Evolutionary conservation across 1,140 invertebrate genomes (phyloP).

Genomic region (Ditylenchus dipsaci): DNA sequence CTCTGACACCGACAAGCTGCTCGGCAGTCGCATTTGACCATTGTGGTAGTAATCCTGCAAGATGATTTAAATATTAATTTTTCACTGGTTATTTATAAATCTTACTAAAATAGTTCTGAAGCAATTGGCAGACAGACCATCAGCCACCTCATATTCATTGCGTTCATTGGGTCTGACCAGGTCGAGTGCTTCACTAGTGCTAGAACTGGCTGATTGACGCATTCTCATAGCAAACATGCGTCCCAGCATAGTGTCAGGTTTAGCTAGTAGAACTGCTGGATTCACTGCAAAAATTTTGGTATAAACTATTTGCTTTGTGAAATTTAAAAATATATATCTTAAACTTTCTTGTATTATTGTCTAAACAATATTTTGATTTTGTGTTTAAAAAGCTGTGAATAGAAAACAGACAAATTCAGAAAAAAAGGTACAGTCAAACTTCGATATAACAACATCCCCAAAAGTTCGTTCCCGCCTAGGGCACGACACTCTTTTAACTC

Average conservation of each 20-base stretch:
- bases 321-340: too few relatives aligned
- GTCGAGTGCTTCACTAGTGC: conserved; percentile 20
- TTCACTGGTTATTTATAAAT: neutral
- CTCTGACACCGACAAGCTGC: conserved; percentile 80
- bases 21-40: conserved; percentile 79
- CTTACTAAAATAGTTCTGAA: conserved; percentile 83
- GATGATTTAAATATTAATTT: too few relatives aligned
- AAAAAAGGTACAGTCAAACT: too few relatives aligned
- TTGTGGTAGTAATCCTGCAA: conserved; percentile 81
- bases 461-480: too few relatives aligned
- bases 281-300: conserved; percentile 42
- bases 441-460: too few relatives aligned
- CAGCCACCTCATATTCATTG: conserved; percentile 95
- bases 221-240: conserved; percentile 49
- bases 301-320: too few relatives aligned
- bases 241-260: conserved; percentile 58
- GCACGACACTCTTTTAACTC: too few relatives aligned
- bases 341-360: too few relatives aligned
- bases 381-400: too few relatives aligned
- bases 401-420: too few relatives aligned
- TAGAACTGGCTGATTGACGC: conserved; percentile 11
- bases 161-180: conserved; percentile 73
- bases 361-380: too few relatives aligned
- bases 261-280: conserved; percentile 46
- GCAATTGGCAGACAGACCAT: conserved; percentile 88